Conservation (phyloP, 2,888 invertebrate genomes). For the Calephelis perditalis region DNA sequence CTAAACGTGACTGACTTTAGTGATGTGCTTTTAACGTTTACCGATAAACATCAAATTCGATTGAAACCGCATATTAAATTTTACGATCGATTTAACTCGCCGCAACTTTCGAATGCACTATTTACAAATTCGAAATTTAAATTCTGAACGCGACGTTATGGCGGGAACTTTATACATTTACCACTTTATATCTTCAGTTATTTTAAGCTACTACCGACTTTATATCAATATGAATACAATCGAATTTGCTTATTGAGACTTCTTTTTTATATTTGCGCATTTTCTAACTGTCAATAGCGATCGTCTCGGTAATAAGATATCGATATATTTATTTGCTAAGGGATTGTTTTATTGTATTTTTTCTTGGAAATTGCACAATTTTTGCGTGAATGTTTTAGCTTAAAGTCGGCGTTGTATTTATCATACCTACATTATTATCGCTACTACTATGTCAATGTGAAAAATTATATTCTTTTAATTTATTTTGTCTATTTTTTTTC, state of each 20-base stretch:
- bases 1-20: constrained; percentile 53
- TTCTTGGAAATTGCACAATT: constrained; percentile 55
- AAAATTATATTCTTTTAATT: too few relatives aligned
- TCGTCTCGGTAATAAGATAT: constrained; percentile 51
- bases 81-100: constrained; percentile 68
- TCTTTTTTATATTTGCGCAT: constrained; percentile 36
- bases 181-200: constrained; percentile 38
- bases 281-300: constrained; percentile 62
- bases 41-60: constrained; percentile 55
- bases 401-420: too few relatives aligned
- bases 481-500: too few relatives aligned
- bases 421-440: too few relatives aligned
- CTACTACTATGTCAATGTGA: too few relatives aligned
- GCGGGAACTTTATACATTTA: constrained; percentile 56
- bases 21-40: constrained; percentile 51
- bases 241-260: neutral
- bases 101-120: constrained; percentile 48
- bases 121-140: constrained; percentile 60
- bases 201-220: constrained; percentile 13
- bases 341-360: constrained; percentile 48
- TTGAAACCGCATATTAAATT: constrained; percentile 59
- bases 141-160: constrained; percentile 56
- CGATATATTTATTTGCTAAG: constrained; percentile 57
- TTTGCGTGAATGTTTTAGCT: constrained; percentile 20
- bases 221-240: constrained; percentile 16